A percentile compares a stretch with the other conserved stretches of the same genome.
Conservation (phyloP, 2,888 invertebrate species). For the Rhorus exstirpatorius region DNA sequence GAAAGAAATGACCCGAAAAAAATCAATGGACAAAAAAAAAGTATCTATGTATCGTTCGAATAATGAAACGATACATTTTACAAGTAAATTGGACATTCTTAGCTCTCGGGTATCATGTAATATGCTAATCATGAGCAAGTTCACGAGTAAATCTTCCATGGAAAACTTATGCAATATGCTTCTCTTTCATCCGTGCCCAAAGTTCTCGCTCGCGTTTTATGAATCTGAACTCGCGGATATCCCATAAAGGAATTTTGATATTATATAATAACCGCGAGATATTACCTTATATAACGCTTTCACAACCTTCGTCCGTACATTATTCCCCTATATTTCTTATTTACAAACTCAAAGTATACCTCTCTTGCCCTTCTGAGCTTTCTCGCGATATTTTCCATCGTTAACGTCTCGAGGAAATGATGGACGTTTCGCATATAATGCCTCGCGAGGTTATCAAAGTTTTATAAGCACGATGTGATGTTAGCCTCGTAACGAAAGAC, state of each 20-base stretch:
- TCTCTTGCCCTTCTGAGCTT: not conserved
- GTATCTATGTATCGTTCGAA: too few species aligned
- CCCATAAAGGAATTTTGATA: conserved; percentile 61
- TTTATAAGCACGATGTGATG: too few species aligned
- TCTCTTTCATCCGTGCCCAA: conserved; percentile 8
- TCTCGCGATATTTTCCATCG: not conserved
- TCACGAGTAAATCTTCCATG: conserved; percentile 44
- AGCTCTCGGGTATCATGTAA: conserved; percentile 16
- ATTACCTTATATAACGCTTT: conserved; percentile 33
- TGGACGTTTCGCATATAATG: conserved; percentile 9
- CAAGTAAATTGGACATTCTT: not conserved
- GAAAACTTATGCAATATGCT: conserved; percentile 54
- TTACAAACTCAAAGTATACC: conserved; percentile 40
- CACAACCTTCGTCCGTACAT: conserved; percentile 9
- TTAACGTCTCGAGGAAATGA: not conserved
- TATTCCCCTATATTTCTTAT: conserved; percentile 46
- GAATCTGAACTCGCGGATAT: conserved; percentile 55
- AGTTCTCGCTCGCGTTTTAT: conserved; percentile 57
- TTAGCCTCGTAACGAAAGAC: too few species aligned
- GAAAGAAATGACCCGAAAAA: too few species aligned
- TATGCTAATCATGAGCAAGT: conserved; percentile 55
- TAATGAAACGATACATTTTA: too few species aligned
- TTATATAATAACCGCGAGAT: conserved; percentile 60
- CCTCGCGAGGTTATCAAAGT: conserved; percentile 2
- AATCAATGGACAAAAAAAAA: too few species aligned